These are phyloP conservation scores for Cyanistes caeruleus DNA, from an alignment of 2,113 vertebrate genomes.

Conservation along the genomic window DNA sequence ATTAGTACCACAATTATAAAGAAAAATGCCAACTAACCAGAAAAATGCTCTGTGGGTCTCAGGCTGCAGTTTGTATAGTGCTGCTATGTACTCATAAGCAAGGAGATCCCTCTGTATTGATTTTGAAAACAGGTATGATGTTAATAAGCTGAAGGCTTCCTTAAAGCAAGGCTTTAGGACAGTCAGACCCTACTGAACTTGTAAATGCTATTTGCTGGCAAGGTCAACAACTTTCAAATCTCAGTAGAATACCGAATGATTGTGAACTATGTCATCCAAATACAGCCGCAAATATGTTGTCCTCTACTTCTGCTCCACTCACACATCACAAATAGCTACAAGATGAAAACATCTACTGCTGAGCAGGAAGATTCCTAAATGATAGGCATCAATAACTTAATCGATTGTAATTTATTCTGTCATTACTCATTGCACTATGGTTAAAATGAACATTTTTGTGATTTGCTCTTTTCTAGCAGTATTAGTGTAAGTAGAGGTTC, in stretches of 20 bases:
- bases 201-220: conserved; percentile 17
- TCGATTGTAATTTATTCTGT: conserved; percentile 6
- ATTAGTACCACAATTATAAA: background rate
- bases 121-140: background rate
- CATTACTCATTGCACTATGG: background rate
- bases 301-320: background rate
- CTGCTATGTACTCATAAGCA: background rate
- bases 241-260: background rate
- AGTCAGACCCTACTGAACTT: background rate
- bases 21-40: background rate
- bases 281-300: background rate
- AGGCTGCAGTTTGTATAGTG: background rate
- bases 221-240: background rate
- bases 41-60: background rate
- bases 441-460: background rate
- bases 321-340: background rate
- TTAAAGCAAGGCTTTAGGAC: background rate
- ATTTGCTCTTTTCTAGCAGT: background rate
- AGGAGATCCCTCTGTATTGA: background rate
- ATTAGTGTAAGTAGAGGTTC: background rate
- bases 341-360: conserved; percentile 9
- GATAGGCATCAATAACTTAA: conserved; percentile 23
- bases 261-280: background rate
- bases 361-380: conserved; percentile 2
- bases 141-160: background rate